Evolutionary conservation across 2,888 invertebrate genomes (phyloP), one percentile per base, ranked within the genome.

Genomic region (Rhagophthalmus giganteus): DNA sequence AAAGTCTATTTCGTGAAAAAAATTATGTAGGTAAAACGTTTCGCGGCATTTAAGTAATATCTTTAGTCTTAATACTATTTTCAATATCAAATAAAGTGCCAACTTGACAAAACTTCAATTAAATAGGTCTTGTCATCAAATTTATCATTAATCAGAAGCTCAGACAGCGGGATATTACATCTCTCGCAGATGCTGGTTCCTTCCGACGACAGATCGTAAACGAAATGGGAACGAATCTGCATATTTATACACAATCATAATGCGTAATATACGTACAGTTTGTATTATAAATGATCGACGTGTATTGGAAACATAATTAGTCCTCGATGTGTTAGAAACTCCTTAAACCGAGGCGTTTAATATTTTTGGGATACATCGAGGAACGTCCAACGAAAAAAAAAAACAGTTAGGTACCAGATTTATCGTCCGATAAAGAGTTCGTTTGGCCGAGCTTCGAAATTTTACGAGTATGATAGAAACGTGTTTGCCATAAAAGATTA

Each of bases 101-200:
- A 39, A 52, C 40, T 40, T 52, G 46, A 46, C 48, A 48, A 39
- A 48, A 52, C 52, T 52, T 34, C 39, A 52, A 52, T 52, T 52
- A 45, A 52, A 48, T 53, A 47, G 42, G 47, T 37, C 37, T 49
- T 54, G 60, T 59, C 55, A 51, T 51, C 65, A 64, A 61, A 64
- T 69, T 62, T 68, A 70, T 72, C 72, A 71, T 72, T 72, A 72
- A 72, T 72, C 71, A 71, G 69, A 57, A 54, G 41, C 63, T 61
- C 67, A 71, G 71, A 72, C 72, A 71, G 70, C 70, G 72, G 72
- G 72, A 72, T 72, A 72, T 72, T 72, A 68, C 71, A 67, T 70
- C 70, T 70, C 71, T 69, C 68, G 70, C 66, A 71, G 71, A 70
- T 68, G 71, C 66, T 40, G 66, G 61, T 64, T 63, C 62, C 69